Conservation (phyloP, 1,140 invertebrate species). For the Temnothorax nylanderi region DNA sequence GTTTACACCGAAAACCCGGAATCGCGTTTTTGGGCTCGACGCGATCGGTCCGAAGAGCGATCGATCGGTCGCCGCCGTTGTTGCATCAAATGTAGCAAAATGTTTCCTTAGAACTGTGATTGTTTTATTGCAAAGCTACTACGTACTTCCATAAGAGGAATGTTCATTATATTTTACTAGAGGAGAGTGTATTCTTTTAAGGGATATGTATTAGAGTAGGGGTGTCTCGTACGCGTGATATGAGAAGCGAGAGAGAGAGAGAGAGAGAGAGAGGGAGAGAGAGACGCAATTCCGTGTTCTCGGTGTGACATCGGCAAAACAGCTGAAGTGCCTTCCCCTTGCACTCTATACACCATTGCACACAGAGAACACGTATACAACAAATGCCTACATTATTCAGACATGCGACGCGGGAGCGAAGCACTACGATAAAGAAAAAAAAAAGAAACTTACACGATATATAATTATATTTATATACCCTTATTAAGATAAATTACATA, state of each 20-base stretch:
- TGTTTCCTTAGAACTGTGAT: constrained; percentile 51
- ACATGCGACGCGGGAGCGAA: constrained; percentile 52
- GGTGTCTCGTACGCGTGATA: neutral
- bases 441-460: constrained; percentile 78
- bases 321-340: constrained; percentile 85
- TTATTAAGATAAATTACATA: constrained; percentile 68
- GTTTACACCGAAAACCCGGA: constrained; percentile 70
- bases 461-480: constrained; percentile 87
- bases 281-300: constrained; percentile 64
- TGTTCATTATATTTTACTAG: constrained; percentile 53
- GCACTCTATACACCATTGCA: constrained; percentile 84
- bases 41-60: neutral
- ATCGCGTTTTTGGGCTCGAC: constrained; percentile 14
- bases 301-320: constrained; percentile 68
- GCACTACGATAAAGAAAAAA: constrained; percentile 58
- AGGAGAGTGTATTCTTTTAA: constrained; percentile 49
- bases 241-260: neutral
- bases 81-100: constrained; percentile 8
- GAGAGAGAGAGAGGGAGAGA: neutral
- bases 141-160: constrained; percentile 44
- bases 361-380: constrained; percentile 67
- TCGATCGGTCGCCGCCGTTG: neutral
- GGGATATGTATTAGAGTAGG: constrained; percentile 3
- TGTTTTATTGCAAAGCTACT: constrained; percentile 44
- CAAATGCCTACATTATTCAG: constrained; percentile 55